Evolutionary conservation across 30 jellyfish, hydroid and myxozoan genomes (phyloP), one percentile per base, ranked within the genome.

Genomic region (Chrysaora quinquecirrha): DNA sequence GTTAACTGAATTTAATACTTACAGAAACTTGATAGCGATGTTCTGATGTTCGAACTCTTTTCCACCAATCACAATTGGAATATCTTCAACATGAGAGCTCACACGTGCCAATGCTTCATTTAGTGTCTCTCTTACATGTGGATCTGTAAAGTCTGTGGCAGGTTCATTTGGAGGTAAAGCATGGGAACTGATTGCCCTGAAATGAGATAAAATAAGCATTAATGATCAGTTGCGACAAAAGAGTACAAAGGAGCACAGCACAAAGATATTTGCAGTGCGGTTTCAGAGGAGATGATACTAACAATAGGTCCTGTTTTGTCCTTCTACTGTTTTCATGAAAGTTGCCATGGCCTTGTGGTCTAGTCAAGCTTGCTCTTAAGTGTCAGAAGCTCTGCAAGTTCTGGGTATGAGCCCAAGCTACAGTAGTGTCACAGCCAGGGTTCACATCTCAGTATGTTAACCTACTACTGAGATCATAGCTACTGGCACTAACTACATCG

Each of bases 61-160:
- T 0, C 97, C 99, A 29, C 97, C 97, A 73, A 95, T 83, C 21
- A 95, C 99, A 83, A 95, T 85, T 31, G 99, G 99, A 3, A 95
- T 80, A 56, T 95, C 97, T 75, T 89, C 97, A 48, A 87, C 64
- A n/a, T 65, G 72, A 7, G 71, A 75, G 25, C 76, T 71, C 1
- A 95, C 81, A 18, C 69, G 71, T 0, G 80, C 71, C 27, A 95
- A 29, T 28, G 96, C 95, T 34, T 69, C 93, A 6, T 76, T 43
- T 12, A 95, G 75, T 33, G 46, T 78, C 34, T 58, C 95, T 73
- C 83, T 71, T 1, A 95, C 97, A 33, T 49, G 86, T 24, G 97
- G 97, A 58, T 88, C 83, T 27, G 96, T 64, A 50, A 95, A 85
- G 82, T 87, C 95, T 61, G 97, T 95, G 24, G 86, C 83, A 0